Evolutionary conservation across 2,888 invertebrate species (phyloP).

Genomic region (Phlogophora meticulosa): DNA sequence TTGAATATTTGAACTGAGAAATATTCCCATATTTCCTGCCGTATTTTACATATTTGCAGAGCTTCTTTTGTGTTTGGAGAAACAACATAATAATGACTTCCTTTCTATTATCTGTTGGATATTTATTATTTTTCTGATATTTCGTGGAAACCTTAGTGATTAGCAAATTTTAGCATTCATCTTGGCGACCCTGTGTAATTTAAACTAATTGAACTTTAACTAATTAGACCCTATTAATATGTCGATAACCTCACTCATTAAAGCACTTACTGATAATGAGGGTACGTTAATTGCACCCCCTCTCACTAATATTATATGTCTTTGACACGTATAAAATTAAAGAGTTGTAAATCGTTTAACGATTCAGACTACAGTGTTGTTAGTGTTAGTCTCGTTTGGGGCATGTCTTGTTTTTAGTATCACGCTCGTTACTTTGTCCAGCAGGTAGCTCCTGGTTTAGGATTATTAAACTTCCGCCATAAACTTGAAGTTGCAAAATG

Average conservation of each 20-base stretch:
- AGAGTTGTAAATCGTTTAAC: slow-evolving; percentile 1
- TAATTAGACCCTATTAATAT: slow-evolving; percentile 50
- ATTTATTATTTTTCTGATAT: slow-evolving; percentile 6
- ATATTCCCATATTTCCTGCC: slow-evolving; percentile 3
- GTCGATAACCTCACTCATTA: slow-evolving; percentile 47
- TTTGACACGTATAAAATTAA: slow-evolving; percentile 47
- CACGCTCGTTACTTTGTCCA: slow-evolving; percentile 33
- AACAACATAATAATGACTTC: background rate
- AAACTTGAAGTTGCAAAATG: slow-evolving; percentile 65
- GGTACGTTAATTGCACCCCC: slow-evolving; percentile 44
- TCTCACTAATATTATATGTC: slow-evolving; percentile 9
- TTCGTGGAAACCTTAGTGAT: slow-evolving; percentile 38
- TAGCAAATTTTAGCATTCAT: slow-evolving; percentile 23
- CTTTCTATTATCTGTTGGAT: background rate
- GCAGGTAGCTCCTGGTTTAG: slow-evolving; percentile 40
- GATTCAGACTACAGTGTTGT: slow-evolving; percentile 26
- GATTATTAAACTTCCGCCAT: slow-evolving; percentile 65
- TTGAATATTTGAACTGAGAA: slow-evolving; percentile 30
- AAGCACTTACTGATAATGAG: slow-evolving; percentile 49
- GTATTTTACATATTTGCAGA: slow-evolving; percentile 9
- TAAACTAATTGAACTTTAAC: slow-evolving; percentile 41
- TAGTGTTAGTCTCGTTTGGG: slow-evolving; percentile 27
- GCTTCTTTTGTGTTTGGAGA: background rate
- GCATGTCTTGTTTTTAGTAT: slow-evolving; percentile 52
- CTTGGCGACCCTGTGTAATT: slow-evolving; percentile 20